phyloP scores from a whole-genome alignment of 2,888 invertebrate species.

The Falcaria lacertinaria region DNA sequence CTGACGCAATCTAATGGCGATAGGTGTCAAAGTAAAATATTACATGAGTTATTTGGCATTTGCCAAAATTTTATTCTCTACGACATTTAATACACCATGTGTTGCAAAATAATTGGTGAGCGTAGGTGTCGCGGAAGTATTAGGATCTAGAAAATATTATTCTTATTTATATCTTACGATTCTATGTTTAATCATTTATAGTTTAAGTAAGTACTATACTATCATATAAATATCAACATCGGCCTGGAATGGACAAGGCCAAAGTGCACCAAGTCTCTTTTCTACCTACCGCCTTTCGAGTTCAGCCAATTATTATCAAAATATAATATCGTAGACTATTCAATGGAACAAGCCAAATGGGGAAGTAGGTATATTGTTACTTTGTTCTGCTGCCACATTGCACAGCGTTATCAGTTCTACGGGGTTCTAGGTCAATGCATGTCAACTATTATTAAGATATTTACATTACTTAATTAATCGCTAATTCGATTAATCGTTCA shows the following conservation, averaged over 20 bases:
- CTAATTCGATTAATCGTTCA: conserved; percentile 10
- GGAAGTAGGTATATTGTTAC: neutral
- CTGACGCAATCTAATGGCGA: conserved; percentile 26
- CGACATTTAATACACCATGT: conserved; percentile 22
- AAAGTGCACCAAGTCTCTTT: neutral
- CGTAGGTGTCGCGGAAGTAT: conserved; percentile 27
- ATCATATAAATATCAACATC: neutral
- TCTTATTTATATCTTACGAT: too few relatives aligned
- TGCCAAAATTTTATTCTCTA: conserved; percentile 25
- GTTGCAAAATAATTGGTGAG: conserved; percentile 12
- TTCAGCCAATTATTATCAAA: neutral
- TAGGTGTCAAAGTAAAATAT: conserved; percentile 25
- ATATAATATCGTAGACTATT: neutral
- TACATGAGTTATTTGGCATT: conserved; percentile 20
- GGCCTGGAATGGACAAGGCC: neutral
- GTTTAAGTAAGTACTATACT: too few relatives aligned
- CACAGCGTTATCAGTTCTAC: conserved; percentile 1
- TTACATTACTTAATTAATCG: conserved; percentile 11
- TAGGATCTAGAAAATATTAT: neutral
- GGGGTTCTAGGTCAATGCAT: conserved; percentile 4
- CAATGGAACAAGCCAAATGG: neutral
- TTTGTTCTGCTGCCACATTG: neutral
- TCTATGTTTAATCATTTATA: too few relatives aligned
- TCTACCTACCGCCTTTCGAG: neutral
- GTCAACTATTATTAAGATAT: conserved; percentile 7